Percentiles rank a stretch among this genome's conserved stretches.
Evolutionary conservation across 1,140 invertebrate genomes (phyloP).

Genomic region (Aphidius gifuensis): DNA sequence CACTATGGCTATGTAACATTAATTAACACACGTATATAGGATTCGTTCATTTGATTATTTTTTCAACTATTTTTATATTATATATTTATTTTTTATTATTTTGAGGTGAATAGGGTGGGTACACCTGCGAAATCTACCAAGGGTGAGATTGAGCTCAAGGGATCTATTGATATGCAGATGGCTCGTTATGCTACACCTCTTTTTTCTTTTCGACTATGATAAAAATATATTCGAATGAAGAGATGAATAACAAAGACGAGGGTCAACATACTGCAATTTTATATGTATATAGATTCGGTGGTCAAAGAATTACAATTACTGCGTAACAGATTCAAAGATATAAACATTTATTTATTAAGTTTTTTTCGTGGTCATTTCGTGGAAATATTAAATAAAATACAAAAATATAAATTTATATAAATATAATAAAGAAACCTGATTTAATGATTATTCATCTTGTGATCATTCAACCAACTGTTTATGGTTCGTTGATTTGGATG

Average conservation of each 20-base stretch:
- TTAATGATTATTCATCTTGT: no score
- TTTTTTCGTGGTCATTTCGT: no score
- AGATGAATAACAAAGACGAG: constrained; percentile 39
- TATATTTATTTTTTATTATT: constrained; percentile 28
- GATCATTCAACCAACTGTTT: no score
- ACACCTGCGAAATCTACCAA: constrained; percentile 49
- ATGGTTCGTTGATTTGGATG: no score
- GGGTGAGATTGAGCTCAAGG: constrained; percentile 23
- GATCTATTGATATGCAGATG: constrained; percentile 52
- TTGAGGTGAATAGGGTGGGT: constrained; percentile 36
- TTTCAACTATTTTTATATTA: neutral
- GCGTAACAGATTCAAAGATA: no score
- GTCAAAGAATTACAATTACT: no score
- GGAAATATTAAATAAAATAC: neutral
- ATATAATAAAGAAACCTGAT: no score
- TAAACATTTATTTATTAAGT: no score
- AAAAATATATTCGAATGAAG: constrained; percentile 1
- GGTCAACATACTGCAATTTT: no score
- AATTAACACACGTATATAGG: constrained; percentile 48
- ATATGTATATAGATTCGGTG: no score
- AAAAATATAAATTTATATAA: constrained; percentile 4
- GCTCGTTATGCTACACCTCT: constrained; percentile 45
- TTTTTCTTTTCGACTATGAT: constrained; percentile 25
- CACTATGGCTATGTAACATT: constrained; percentile 35
- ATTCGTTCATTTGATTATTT: constrained; percentile 20